Evolutionary conservation across 2,797 vertebrate species (phyloP).

Genomic region (Cephalopachus bancanus): DNA sequence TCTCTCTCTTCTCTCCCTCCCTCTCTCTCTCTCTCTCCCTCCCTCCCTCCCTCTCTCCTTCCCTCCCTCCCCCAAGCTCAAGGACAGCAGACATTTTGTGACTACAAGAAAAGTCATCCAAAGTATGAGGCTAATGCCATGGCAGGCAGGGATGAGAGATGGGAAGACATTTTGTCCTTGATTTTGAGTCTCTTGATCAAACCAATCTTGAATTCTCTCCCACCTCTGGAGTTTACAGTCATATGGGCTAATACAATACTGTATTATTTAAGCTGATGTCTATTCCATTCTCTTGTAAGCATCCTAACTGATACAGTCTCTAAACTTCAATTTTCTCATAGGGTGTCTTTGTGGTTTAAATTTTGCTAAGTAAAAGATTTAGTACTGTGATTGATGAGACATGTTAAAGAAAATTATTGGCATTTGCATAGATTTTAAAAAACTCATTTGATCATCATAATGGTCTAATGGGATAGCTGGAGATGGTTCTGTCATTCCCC

Average conservation of each 20-base stretch:
- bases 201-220: background rate
- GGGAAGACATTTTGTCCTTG: background rate
- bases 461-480: background rate
- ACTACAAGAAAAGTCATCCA: background rate
- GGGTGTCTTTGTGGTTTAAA: background rate
- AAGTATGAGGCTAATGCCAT: background rate
- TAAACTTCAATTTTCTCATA: background rate
- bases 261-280: background rate
- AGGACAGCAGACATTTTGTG: background rate
- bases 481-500: background rate
- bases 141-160: background rate
- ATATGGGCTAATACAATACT: background rate
- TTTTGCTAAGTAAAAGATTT: background rate
- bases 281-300: background rate
- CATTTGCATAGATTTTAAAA: background rate
- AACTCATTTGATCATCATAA: background rate
- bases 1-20: background rate
- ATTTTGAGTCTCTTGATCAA: conserved; percentile 13
- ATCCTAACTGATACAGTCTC: background rate
- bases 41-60: too few species aligned
- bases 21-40: background rate
- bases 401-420: background rate
- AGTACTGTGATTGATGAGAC: background rate
- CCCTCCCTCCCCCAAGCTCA: background rate
- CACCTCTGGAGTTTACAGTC: background rate